Evolutionary conservation across 2,797 vertebrate species (phyloP), one percentile per base, ranked within the genome.

Genomic region (Sebastes trivittatus): DNA sequence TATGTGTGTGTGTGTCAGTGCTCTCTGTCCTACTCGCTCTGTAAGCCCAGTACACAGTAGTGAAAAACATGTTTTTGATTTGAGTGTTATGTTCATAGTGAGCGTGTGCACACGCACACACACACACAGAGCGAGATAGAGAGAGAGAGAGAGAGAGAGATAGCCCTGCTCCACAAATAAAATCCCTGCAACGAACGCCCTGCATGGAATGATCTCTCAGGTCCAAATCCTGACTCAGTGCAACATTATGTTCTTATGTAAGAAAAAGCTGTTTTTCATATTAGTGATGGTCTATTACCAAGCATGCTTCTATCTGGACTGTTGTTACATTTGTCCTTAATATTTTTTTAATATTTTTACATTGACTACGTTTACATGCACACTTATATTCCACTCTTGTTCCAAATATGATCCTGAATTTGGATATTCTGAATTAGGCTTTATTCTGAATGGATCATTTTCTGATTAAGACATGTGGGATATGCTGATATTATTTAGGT

Each of bases 61-160:
- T 88, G 82, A 82, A 91, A 93, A 93, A 93, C 87, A 90, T 93
- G 90, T 92, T 94, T 93, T 93, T 78, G 20, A 81, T 83, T 85
- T 52, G 11, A 73, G n/a, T 54, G 73, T 72, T 84, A 55, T 84
- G 77, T 58, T 88, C 77, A 67, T 77, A 36, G 66, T 42, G 72
- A 83, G 63, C 76, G 61, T 73, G 67, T 22, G 34, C 38, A 22
- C 72, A 42, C 6, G 64, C 42, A 76, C 46, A 65, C 20, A 20
- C 36, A 67, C 7, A 49, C 46, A 49, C 16, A 36, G 38, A 20
- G 4, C 4, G 13, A 42, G 38, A 16, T 14, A 42, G 13, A 11
- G 32, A 34, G 32, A 16, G 38, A n/a, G 34, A 16, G 38, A n/a
- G 14, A 54, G 1, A 52, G 20, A 22, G 4, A 54, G 49, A 54